These are phyloP conservation scores for Pseudorhombus dupliciocellatus DNA, from an alignment of 2,113 vertebrate genomes.

Conservation along the genomic window DNA sequence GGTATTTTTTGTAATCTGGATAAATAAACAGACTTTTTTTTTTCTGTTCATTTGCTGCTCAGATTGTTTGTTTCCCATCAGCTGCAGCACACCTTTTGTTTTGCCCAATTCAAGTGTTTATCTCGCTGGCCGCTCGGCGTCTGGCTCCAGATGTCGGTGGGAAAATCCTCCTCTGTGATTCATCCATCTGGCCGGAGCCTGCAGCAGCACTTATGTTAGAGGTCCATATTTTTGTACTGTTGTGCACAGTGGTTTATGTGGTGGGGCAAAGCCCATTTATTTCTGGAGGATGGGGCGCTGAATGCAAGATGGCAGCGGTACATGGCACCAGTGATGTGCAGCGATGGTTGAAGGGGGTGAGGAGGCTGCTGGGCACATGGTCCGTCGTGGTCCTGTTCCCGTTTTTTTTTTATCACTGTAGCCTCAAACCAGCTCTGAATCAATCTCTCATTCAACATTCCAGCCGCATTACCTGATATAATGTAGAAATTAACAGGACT, in stretches of 20 bases:
- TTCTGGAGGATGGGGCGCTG: constrained; percentile 14
- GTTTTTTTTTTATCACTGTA: not conserved
- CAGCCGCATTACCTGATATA: not conserved
- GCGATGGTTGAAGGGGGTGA: constrained; percentile 8
- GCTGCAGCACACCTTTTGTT: constrained; percentile 5
- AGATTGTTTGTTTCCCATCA: constrained; percentile 33
- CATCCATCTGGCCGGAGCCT: constrained; percentile 54
- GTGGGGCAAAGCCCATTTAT: constrained; percentile 19
- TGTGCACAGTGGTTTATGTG: constrained; percentile 13
- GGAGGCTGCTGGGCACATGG: not conserved
- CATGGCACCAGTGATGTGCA: not conserved
- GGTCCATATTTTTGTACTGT: constrained; percentile 36
- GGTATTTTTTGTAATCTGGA: constrained; percentile 30
- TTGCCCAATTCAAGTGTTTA: constrained; percentile 30
- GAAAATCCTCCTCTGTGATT: constrained; percentile 41
- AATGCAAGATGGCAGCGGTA: constrained; percentile 16
- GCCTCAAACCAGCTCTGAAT: not conserved
- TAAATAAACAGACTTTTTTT: constrained; percentile 55
- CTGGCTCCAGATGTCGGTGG: constrained; percentile 12
- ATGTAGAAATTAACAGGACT: not conserved
- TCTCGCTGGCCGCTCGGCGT: constrained; percentile 35
- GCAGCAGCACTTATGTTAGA: constrained; percentile 26
- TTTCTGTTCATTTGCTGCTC: constrained; percentile 13
- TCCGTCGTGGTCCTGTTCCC: not conserved
- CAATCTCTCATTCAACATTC: not conserved